Base-by-base conservation (phyloP, 1,140 invertebrate species). In the Rhynchophorus ferrugineus region DNA sequence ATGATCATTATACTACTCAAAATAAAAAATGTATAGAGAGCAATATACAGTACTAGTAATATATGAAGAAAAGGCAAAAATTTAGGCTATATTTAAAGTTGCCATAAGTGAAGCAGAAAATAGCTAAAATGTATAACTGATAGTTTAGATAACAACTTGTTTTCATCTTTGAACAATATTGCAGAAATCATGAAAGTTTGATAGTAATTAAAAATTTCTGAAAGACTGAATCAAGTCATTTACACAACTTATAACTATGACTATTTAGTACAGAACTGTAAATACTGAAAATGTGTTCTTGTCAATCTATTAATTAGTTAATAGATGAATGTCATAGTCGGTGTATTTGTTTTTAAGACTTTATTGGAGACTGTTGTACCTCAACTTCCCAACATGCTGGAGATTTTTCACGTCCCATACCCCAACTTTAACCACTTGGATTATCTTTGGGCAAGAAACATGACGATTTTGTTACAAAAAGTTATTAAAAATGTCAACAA, bases 371-470 rank as follows among this genome's bases (percentile, higher is more conserved):
- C 46, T 3, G 56, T 79, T 11, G 61, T 66, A 36, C 58, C 58
- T 0, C 54, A 63, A 13, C 53, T 82, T 6, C 65, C 64, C 0
- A 78, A 78, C 59, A 60, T 71, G 3, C 56, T 74, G 0, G 45
- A 41, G 22, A 33, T 20, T n/a, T 54, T 48, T 47, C 14, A 46
- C 19, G 39, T 56, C 6, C 54, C 59, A n/a, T 53, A 39, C 21
- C 44, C 20, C 6, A 24, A 39, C 18, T 53, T 53, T 17, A 53
- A 53, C 34, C 51, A 53, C 22, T 22, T 53, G 17, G 51, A 53
- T 21, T 53, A 46, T 47, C 5, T 55, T 11, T 49, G 35, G 19
- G 53, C 49, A 43, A 16, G 38, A 63, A 62, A 57, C 47, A 29
- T 37, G 60, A 3, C 3, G 9, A 13, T 47, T 7, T 8, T 46